phyloP scores from a whole-genome alignment of 2,888 invertebrate species.

The Meloe dianella region DNA sequence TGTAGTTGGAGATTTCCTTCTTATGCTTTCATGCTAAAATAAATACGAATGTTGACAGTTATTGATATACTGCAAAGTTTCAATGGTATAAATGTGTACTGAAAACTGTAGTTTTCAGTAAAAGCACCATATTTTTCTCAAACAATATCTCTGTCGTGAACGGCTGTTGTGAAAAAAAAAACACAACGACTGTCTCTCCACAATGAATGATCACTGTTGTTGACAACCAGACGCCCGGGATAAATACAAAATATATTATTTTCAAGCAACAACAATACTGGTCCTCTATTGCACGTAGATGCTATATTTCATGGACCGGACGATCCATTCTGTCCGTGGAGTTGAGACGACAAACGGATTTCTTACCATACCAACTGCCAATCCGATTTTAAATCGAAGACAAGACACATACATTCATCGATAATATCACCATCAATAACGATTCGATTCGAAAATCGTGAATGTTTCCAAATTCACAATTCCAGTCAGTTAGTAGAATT shows the following conservation, averaged over 20 bases:
- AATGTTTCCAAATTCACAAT: background rate
- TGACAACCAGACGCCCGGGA: conserved; percentile 51
- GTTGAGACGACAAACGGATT: background rate
- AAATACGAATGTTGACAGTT: conserved; percentile 27
- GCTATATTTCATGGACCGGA: conserved; percentile 30
- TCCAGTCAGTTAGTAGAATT: no score
- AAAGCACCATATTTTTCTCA: conserved; percentile 39
- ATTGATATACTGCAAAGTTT: conserved; percentile 28
- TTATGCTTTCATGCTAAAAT: background rate
- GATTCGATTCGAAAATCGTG: background rate
- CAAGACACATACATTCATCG: background rate
- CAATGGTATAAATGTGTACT: conserved; percentile 15
- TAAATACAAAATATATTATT: conserved; percentile 50
- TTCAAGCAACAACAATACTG: conserved; percentile 31
- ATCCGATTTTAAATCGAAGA: background rate
- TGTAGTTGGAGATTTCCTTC: background rate
- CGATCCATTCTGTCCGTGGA: background rate
- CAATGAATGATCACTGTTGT: conserved; percentile 54
- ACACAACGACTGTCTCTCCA: conserved; percentile 40
- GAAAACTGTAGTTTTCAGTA: conserved; percentile 34
- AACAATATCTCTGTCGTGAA: conserved; percentile 41
- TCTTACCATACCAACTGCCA: background rate
- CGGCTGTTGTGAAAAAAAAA: conserved; percentile 29
- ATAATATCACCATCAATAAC: background rate
- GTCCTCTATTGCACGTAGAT: conserved; percentile 34